These are phyloP conservation scores for Hypocryptadius cinnamomeus DNA, from an alignment of 2,113 vertebrate genomes.

Conservation along the genomic window DNA sequence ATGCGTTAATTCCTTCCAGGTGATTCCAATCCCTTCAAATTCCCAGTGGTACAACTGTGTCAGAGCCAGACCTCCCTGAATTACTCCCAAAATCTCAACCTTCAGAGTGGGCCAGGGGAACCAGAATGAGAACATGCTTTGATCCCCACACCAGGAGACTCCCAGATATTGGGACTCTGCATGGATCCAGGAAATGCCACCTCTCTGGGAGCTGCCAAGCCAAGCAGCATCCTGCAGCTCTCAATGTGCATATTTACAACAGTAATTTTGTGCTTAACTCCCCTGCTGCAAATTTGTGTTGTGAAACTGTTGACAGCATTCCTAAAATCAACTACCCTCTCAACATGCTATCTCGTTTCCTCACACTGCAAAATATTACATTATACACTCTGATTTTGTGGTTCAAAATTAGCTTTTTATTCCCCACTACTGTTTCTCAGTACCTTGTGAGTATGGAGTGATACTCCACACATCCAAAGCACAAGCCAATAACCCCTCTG, in stretches of 20 bases:
- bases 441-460: background rate
- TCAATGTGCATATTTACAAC: background rate
- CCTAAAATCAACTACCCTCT: background rate
- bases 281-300: background rate
- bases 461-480: background rate
- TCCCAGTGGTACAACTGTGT: background rate
- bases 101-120: background rate
- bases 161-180: background rate
- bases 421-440: background rate
- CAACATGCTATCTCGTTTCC: background rate
- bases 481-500: background rate
- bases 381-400: background rate
- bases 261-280: background rate
- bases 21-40: background rate
- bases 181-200: background rate
- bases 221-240: background rate
- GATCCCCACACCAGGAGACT: background rate
- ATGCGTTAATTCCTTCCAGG: background rate
- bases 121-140: background rate
- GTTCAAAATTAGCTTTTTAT: background rate
- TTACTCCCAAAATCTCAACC: background rate
- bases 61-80: background rate
- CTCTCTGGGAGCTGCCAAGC: background rate
- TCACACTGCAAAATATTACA: background rate
- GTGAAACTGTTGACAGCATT: background rate